Conservation (phyloP, 2,797 vertebrate species). For the Synaphobranchus kaupii region DNA sequence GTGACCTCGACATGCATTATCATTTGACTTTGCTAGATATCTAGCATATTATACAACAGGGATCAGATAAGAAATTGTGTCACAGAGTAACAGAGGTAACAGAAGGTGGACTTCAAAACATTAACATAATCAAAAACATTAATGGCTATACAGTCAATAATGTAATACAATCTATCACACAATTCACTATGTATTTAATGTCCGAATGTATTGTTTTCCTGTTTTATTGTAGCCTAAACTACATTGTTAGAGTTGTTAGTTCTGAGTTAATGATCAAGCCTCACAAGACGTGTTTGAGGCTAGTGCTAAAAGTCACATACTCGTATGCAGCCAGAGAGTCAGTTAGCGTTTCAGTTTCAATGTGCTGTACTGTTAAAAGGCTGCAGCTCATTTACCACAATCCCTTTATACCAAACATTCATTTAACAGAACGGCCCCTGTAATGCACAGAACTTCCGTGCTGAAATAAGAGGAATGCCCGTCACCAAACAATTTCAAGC, state of each 20-base stretch:
- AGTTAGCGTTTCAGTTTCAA: background rate
- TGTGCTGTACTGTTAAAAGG: background rate
- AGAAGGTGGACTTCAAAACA: background rate
- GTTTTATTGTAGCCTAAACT: background rate
- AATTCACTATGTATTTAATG: background rate
- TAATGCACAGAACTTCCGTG: constrained; percentile 12
- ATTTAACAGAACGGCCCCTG: background rate
- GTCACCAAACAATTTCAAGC: constrained; percentile 4
- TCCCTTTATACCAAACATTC: background rate
- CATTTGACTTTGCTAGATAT: background rate
- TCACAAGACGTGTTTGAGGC: background rate
- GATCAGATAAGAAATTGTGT: background rate
- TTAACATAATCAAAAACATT: background rate
- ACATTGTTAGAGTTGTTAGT: background rate
- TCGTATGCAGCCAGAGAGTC: background rate
- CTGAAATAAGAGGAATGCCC: background rate
- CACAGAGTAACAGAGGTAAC: background rate
- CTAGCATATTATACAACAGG: background rate
- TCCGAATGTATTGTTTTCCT: background rate
- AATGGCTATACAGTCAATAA: background rate
- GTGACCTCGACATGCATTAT: background rate
- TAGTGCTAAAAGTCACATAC: background rate
- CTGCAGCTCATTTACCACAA: background rate
- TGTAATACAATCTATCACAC: background rate
- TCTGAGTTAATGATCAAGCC: background rate